Base-by-base conservation (phyloP, 2,797 vertebrate species). In the Acipenser transmontanus region DNA sequence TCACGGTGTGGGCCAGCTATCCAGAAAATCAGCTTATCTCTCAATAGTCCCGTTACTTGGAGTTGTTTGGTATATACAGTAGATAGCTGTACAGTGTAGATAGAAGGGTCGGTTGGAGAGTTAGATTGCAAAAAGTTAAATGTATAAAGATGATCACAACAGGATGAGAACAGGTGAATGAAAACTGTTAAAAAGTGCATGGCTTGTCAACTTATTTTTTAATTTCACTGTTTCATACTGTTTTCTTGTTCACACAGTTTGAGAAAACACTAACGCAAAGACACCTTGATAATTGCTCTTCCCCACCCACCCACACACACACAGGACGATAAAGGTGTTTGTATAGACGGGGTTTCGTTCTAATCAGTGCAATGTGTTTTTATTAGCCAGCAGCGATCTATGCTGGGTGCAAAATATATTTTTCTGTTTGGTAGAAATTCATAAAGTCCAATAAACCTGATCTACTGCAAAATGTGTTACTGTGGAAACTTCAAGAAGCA, bases 181-280 rank as follows among this genome's bases (percentile, higher is more conserved):
- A 63, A 57, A 59, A 34, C 50, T 7, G 17, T 54, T 51, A 11
- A 63, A 70, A 69, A 62, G 14, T 34, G 34, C 34, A 34, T 11
- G 14, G 50, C 63, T 50, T 11, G 54, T 17, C 59, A 62, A 66
- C 50, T 59, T 34, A 34, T 34, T 34, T 4, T 34, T 54, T 49
- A 13, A 57, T 63, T 54, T 65, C 34, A 64, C 57, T 56, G 56
- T 65, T 66, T 69, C 50, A 51, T 59, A 47, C 20, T 20, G 47
- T 49, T 34, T 65, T 65, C 8, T 62, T 66, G 8, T 66, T 63
- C 49, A 56, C 61, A 56, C 60, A 47, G 57, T 65, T 63, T 66
- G 47, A 49, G 65, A 61, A 62, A 10, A 70, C 65, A 66, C 49
- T 61, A 56, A 52, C 57, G 60, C 61, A 66, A 17, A 59, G 66